Conservation (phyloP, 2,888 invertebrate species). For the Onthophagus sagittarius region DNA sequence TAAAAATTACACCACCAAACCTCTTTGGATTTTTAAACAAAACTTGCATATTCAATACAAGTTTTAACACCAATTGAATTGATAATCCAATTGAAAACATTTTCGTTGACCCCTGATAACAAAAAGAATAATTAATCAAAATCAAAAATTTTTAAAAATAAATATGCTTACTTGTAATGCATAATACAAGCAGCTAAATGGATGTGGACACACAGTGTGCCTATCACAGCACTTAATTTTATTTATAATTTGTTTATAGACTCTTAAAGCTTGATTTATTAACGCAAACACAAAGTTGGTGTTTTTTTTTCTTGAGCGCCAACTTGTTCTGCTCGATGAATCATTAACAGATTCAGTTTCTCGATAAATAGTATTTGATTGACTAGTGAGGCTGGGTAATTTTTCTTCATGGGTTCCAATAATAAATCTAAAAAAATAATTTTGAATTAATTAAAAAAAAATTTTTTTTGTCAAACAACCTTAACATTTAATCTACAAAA, state of each 20-base stretch:
- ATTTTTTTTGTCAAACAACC: not conserved
- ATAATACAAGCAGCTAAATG: constrained; percentile 59
- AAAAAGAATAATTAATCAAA: constrained; percentile 17
- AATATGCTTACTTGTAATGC: constrained; percentile 49
- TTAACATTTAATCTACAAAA: not conserved
- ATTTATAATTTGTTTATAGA: constrained; percentile 49
- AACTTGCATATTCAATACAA: constrained; percentile 55
- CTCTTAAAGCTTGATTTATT: constrained; percentile 46
- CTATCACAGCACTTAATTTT: constrained; percentile 52
- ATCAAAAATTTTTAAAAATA: not conserved
- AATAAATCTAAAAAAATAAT: constrained; percentile 50
- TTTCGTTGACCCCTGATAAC: constrained; percentile 54
- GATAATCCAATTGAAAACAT: constrained; percentile 61
- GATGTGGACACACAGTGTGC: constrained; percentile 58
- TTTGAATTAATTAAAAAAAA: not conserved
- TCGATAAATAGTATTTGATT: constrained; percentile 38
- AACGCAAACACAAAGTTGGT: constrained; percentile 44
- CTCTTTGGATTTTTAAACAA: constrained; percentile 53
- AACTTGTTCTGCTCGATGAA: constrained; percentile 31
- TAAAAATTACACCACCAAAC: constrained; percentile 53
- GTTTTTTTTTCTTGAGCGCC: constrained; percentile 32
- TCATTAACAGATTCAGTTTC: constrained; percentile 36
- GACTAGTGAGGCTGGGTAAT: constrained; percentile 40
- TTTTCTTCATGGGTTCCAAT: constrained; percentile 61
- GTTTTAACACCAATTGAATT: constrained; percentile 57